Evolutionary conservation across 1,140 invertebrate genomes (phyloP), one percentile per base, ranked within the genome.

Genomic region (Helicoverpa zea): DNA sequence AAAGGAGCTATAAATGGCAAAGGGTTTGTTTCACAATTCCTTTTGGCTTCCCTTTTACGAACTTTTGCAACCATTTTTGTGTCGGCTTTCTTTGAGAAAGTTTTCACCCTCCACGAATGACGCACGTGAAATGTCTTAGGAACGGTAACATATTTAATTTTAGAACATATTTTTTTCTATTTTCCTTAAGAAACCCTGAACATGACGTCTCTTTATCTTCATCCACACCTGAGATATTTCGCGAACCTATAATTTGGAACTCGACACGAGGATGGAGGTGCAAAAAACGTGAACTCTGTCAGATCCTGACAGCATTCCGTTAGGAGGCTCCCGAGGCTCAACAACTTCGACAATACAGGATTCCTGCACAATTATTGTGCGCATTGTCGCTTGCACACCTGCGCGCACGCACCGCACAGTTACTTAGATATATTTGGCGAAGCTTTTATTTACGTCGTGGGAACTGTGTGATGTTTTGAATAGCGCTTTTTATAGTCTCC

Each of bases 191-290:
- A 64, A 7, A 3, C 5, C 16, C 5, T 11, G 5, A n/a, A 10
- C 4, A 11, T 23, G 16, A 47, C 12, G 18, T 9, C 18, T 70
- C 7, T 30, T 30, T 14, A 70, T 70, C 49, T 18, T 70, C 23
- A 68, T 63, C 29, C 54, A 72, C 9, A 56, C 51, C 7, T 61
- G 58, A 61, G 58, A 75, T 16, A 29, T 52, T 72, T 63, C 58
- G 23, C 23, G 9, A 77, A 77, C 61, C 75, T 77, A 66, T 77
- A 66, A 77, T 77, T 77, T 77, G 75, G 29, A 77, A 77, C 49
- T 61, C 3, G 16, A 64, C 18, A 63, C 75, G 54, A 54, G 35
- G 35, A 10, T n/a, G n/a, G 9, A 64, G 29, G 18, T 29, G 3
- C n/a, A 23, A 29, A 59, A 76, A 52, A 68, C 18, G n/a, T 47